A percentile compares a stretch with the other conserved stretches of the same genome.
Evolutionary conservation across 2,113 vertebrate genomes (phyloP).

Genomic region (Puffinus mauretanicus): DNA sequence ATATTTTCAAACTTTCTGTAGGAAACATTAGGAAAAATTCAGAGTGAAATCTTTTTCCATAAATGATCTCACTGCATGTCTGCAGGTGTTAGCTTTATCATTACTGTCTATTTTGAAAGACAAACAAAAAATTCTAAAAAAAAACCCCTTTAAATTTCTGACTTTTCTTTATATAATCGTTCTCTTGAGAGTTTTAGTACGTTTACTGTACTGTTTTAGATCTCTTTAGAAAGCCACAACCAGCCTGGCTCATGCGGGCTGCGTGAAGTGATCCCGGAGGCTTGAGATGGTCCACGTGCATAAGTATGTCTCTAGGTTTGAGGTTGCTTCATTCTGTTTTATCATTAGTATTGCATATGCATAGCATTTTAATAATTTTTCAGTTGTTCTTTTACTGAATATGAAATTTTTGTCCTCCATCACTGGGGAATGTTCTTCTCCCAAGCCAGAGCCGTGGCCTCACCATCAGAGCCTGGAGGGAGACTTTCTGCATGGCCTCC

Average conservation of each 20-base stretch:
- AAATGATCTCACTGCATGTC: not conserved
- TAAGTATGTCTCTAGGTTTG: not conserved
- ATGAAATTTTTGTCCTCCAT: not conserved
- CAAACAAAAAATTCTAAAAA: not conserved
- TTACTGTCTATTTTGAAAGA: not conserved
- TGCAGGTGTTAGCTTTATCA: not conserved
- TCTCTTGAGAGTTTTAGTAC: not conserved
- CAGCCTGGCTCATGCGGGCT: not conserved
- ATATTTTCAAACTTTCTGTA: not conserved
- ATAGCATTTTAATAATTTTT: not conserved
- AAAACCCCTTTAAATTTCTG: not conserved
- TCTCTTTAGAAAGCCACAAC: not conserved
- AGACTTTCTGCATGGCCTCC: not conserved
- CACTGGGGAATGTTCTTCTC: not conserved
- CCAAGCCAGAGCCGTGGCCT: not conserved
- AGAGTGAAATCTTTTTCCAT: not conserved
- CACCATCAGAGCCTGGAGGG: too few relatives aligned
- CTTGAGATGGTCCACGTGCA: not conserved
- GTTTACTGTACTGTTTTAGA: not conserved
- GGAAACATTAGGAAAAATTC: not conserved
- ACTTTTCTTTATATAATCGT: not conserved
- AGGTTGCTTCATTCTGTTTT: not conserved
- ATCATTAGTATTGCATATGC: not conserved
- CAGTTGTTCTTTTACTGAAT: not conserved
- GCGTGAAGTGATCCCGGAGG: fast-evolving